Evolutionary conservation across 2,888 invertebrate genomes (phyloP).

Genomic region (Maniola hyperantus): DNA sequence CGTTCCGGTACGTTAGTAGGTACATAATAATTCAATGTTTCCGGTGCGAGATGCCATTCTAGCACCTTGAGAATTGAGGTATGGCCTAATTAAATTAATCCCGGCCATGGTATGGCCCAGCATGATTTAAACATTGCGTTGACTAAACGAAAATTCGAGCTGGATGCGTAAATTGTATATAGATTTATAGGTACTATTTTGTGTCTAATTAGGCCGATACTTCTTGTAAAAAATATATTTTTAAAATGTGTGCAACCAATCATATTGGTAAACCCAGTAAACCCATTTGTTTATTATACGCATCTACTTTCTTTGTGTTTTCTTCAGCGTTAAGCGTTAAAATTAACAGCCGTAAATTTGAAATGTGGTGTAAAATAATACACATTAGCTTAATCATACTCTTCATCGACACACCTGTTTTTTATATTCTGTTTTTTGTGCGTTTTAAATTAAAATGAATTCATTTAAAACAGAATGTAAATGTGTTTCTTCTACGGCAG

Average conservation of each 20-base stretch:
- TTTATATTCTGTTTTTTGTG: not conserved
- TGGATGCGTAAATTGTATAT: not conserved
- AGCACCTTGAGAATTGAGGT: not conserved
- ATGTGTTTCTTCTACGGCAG: no score
- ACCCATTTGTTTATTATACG: not conserved
- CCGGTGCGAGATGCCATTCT: no score
- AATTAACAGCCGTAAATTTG: slow-evolving; percentile 26
- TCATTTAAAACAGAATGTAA: no score
- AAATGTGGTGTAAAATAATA: slow-evolving; percentile 20
- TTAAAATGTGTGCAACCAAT: not conserved
- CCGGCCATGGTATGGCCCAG: no score
- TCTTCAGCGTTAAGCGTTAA: slow-evolving; percentile 24
- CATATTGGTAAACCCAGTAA: not conserved
- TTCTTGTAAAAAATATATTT: not conserved
- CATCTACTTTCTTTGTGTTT: slow-evolving; percentile 17
- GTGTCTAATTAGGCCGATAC: no score
- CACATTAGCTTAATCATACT: slow-evolving; percentile 11
- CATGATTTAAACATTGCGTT: not conserved
- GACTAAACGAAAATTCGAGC: not conserved
- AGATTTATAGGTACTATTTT: no score
- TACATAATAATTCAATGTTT: no score
- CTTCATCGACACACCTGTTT: slow-evolving; percentile 12
- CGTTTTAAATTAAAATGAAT: no score
- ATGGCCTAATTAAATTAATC: not conserved
- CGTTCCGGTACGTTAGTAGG: no score